Percentiles rank a stretch among this genome's conserved stretches.
phyloP scores from a whole-genome alignment of 2,113 vertebrate species.

The Menidia beryllina region DNA sequence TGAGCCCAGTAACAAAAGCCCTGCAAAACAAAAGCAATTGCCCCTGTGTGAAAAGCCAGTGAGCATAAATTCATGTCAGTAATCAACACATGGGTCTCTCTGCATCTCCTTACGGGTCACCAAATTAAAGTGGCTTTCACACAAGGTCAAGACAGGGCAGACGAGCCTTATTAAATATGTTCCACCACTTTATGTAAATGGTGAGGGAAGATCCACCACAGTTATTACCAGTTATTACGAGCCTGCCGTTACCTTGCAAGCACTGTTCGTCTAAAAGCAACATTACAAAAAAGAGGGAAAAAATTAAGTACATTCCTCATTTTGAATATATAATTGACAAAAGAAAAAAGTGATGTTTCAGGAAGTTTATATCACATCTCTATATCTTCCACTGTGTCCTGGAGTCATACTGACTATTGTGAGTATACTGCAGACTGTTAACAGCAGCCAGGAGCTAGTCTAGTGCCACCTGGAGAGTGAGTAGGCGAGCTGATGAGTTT shows the following conservation, averaged over 20 bases:
- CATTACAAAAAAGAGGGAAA: constrained; percentile 5
- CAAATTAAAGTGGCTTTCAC: constrained; percentile 76
- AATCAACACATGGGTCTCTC: constrained; percentile 66
- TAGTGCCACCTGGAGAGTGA: constrained; percentile 67
- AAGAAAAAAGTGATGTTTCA: constrained; percentile 14
- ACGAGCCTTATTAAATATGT: constrained; percentile 73
- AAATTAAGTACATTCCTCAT: neutral
- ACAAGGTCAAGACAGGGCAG: constrained; percentile 75
- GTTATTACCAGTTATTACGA: constrained; percentile 71
- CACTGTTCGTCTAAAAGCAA: constrained; percentile 5
- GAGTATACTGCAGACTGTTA: constrained; percentile 59
- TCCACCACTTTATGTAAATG: constrained; percentile 68
- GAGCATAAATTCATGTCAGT: constrained; percentile 55
- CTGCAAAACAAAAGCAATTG: constrained; percentile 50
- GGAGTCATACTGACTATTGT: constrained; percentile 44
- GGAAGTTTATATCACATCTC: constrained; percentile 6
- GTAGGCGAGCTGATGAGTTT: constrained; percentile 77
- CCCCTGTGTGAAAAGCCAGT: constrained; percentile 46
- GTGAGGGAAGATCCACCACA: constrained; percentile 35
- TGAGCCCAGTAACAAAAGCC: constrained; percentile 12
- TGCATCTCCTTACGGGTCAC: constrained; percentile 57
- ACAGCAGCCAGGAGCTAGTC: constrained; percentile 57
- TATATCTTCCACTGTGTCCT: neutral
- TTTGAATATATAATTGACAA: constrained; percentile 1
- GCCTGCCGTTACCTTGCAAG: constrained; percentile 41